These are phyloP conservation scores for Tenualosa thibaudeaui DNA, from an alignment of 2,797 vertebrate genomes.

Conservation along the genomic window DNA sequence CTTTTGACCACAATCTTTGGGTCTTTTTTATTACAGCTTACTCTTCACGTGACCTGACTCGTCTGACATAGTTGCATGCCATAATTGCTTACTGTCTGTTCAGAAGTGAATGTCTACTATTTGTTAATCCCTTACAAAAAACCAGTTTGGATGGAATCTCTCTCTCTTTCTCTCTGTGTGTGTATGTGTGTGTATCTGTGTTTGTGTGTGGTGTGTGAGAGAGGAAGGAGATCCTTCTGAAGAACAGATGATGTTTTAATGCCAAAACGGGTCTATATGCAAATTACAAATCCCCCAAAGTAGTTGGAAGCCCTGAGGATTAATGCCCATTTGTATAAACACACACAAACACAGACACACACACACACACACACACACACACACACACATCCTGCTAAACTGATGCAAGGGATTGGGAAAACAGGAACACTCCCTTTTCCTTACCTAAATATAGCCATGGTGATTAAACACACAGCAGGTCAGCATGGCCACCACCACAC, in stretches of 20 bases:
- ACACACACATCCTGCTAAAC: neutral
- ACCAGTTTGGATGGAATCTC: conserved; percentile 6
- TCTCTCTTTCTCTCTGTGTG: neutral
- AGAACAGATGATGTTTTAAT: neutral
- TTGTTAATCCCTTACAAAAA: neutral
- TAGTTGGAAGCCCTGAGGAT: neutral
- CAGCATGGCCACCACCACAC: neutral
- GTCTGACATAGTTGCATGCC: neutral
- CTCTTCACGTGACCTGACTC: neutral
- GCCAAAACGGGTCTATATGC: neutral
- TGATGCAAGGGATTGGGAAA: neutral
- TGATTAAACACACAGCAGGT: neutral
- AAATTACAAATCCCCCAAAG: neutral
- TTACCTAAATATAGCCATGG: conserved; percentile 1
- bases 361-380: neutral
- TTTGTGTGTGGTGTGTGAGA: neutral
- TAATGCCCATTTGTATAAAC: neutral
- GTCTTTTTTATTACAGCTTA: too few species aligned
- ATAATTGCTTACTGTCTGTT: neutral
- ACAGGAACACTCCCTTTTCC: conserved; percentile 17
- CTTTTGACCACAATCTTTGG: too few species aligned
- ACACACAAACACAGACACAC: neutral
- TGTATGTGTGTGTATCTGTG: neutral
- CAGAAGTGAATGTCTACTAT: neutral
- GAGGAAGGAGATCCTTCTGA: neutral